Conservation (phyloP, 2,888 invertebrate species). For the Petrolisthes cinctipes region DNA sequence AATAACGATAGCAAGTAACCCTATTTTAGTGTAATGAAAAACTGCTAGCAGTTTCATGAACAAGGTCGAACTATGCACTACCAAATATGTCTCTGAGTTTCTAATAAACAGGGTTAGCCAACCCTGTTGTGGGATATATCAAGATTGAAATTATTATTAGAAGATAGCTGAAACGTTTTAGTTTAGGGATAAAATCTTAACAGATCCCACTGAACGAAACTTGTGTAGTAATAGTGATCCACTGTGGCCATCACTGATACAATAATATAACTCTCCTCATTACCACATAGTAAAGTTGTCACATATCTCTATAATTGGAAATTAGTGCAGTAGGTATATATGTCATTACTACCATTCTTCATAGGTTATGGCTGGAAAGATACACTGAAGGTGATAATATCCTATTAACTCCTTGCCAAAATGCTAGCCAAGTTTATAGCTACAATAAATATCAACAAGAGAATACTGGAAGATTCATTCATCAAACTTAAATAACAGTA, state of each 20-base stretch:
- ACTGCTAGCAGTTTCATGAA: background rate
- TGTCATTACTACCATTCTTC: background rate
- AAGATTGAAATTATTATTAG: too few relatives aligned
- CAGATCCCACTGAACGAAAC: too few relatives aligned
- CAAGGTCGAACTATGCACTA: background rate
- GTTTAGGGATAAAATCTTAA: too few relatives aligned
- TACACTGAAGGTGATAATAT: background rate
- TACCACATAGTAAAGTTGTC: too few relatives aligned
- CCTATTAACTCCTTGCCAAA: background rate
- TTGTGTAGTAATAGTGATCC: too few relatives aligned
- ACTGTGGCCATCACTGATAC: too few relatives aligned
- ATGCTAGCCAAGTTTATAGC: background rate
- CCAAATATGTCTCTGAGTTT: background rate
- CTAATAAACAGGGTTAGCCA: background rate
- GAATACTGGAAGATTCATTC: conserved; percentile 25
- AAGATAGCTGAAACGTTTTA: too few relatives aligned
- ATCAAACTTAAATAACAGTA: conserved; percentile 41
- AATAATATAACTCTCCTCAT: too few relatives aligned
- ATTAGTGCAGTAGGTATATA: too few relatives aligned
- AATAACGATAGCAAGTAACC: conserved; percentile 35
- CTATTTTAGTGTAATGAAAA: conserved; percentile 15
- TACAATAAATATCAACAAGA: conserved; percentile 25
- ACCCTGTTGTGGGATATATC: background rate
- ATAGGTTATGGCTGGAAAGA: background rate
- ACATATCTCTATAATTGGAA: too few relatives aligned